Percentiles rank a stretch among this genome's conserved stretches.
phyloP scores from a whole-genome alignment of 2,797 vertebrate genomes.

The Cottoperca gobio region DNA sequence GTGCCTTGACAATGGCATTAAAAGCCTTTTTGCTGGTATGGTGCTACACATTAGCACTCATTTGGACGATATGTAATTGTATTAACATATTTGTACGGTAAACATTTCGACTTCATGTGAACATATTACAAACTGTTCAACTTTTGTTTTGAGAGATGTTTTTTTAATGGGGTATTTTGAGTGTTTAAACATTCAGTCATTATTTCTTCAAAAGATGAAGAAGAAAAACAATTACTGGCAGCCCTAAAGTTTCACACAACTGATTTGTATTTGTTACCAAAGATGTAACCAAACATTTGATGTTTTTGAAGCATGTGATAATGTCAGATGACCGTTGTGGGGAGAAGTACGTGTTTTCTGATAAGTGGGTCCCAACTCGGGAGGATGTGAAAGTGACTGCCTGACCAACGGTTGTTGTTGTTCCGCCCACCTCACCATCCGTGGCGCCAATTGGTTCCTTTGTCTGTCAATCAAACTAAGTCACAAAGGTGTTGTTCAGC shows the following conservation, averaged over 20 bases:
- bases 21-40: neutral
- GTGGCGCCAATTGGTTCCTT: constrained; percentile 50
- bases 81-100: neutral
- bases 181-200: neutral
- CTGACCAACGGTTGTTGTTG: neutral
- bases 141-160: neutral
- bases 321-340: neutral
- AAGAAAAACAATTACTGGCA: neutral
- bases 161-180: neutral
- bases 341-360: neutral
- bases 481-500: constrained; percentile 70
- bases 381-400: neutral
- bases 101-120: neutral
- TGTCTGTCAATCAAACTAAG: constrained; percentile 70
- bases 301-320: neutral
- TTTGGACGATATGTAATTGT: neutral
- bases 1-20: neutral
- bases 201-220: neutral
- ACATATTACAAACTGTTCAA: neutral
- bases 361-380: neutral
- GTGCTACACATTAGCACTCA: neutral
- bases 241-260: neutral
- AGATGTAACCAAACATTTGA: neutral
- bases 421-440: constrained; percentile 57
- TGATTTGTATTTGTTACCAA: too few species aligned